A percentile compares a stretch with the other conserved stretches of the same genome.
phyloP scores from a whole-genome alignment of 2,113 vertebrate genomes.

The Vidua macroura region DNA sequence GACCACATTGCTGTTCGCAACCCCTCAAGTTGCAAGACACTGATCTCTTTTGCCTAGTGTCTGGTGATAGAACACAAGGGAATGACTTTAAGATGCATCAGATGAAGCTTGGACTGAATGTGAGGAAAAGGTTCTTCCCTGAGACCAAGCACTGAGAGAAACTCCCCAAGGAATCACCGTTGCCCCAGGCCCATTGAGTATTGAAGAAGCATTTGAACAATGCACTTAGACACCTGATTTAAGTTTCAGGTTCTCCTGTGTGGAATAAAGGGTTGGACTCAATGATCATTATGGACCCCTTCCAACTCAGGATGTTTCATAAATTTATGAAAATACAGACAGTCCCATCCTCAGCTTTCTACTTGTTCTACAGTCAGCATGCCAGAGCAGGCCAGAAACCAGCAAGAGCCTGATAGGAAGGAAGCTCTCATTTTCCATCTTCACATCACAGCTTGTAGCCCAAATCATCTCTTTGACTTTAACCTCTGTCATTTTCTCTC shows the following conservation, averaged over 20 bases:
- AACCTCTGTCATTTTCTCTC: not conserved
- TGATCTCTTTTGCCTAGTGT: not conserved
- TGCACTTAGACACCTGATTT: not conserved
- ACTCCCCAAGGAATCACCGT: not conserved
- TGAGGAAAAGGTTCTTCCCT: not conserved
- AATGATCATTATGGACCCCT: not conserved
- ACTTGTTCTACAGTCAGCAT: not conserved
- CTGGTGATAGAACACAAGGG: not conserved
- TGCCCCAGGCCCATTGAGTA: rapidly evolving
- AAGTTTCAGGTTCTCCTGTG: not conserved
- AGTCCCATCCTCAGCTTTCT: not conserved
- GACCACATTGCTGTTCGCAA: not conserved
- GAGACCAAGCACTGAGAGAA: not conserved
- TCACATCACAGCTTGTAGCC: not conserved
- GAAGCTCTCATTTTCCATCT: not conserved
- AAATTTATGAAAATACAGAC: not conserved
- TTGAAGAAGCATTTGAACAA: not conserved
- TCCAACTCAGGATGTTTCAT: not conserved
- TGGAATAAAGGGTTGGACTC: not conserved
- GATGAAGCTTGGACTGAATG: not conserved
- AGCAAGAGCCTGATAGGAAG: not conserved
- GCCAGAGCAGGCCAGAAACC: not conserved
- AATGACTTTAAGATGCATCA: not conserved
- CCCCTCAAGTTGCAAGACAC: not conserved
- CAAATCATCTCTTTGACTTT: not conserved